Percentiles rank a stretch among this genome's conserved stretches.
phyloP scores from a whole-genome alignment of 2,797 vertebrate species.

The Poeciliopsis infans region DNA sequence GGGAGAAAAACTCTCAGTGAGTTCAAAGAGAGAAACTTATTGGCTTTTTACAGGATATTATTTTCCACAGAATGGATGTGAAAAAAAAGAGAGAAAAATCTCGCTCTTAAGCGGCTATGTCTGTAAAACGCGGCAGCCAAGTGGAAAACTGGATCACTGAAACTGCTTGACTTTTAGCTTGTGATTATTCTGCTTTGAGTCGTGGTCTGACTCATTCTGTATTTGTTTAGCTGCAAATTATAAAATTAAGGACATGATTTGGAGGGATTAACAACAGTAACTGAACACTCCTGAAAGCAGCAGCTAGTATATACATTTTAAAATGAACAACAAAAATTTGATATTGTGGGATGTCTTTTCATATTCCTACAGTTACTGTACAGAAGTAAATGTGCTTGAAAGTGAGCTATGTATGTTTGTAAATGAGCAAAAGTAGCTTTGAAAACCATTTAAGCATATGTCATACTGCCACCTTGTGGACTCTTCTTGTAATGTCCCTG shows the following conservation, averaged over 20 bases:
- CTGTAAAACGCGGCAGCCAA: constrained; percentile 62
- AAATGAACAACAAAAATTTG: neutral
- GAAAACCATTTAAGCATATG: constrained; percentile 27
- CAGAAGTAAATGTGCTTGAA: neutral
- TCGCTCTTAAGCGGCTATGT: constrained; percentile 60
- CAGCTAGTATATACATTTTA: constrained; percentile 3
- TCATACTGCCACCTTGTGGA: constrained; percentile 77
- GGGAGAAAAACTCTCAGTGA: constrained; percentile 67
- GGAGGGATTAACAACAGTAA: constrained; percentile 24
- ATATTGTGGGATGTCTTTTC: constrained; percentile 9
- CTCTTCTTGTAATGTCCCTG: neutral
- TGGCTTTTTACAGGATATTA: constrained; percentile 75
- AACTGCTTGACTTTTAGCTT: constrained; percentile 23
- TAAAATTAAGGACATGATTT: constrained; percentile 39
- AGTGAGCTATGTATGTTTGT: constrained; percentile 7
- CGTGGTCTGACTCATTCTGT: constrained; percentile 19
- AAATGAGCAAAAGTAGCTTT: constrained; percentile 14
- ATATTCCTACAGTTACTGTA: neutral
- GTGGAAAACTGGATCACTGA: constrained; percentile 55
- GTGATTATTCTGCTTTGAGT: constrained; percentile 40
- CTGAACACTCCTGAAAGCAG: constrained; percentile 9
- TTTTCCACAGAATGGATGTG: constrained; percentile 76
- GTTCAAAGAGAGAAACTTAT: constrained; percentile 74
- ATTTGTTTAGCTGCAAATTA: constrained; percentile 31
- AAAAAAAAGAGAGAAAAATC: constrained; percentile 52